Evolutionary conservation across 1,140 invertebrate species (phyloP).

Genomic region (Anadara kagoshimensis): DNA sequence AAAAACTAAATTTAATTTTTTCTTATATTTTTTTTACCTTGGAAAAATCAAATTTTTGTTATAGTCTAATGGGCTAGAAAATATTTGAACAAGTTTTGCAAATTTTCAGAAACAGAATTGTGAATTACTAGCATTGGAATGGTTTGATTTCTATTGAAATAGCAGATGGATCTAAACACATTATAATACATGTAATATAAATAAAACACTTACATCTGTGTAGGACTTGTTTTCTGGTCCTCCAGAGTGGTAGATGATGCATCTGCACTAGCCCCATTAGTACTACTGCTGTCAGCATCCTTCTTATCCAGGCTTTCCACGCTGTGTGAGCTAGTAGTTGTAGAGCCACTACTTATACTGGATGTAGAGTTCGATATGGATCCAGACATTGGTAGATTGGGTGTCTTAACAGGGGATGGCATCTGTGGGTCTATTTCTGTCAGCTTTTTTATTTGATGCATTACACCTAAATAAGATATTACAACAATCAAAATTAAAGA

Average conservation of each 20-base stretch:
- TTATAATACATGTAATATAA: too few species aligned
- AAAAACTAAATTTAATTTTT: too few species aligned
- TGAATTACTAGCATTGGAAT: too few species aligned
- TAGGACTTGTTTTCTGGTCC: slow-evolving; percentile 70
- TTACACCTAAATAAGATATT: slow-evolving; percentile 78
- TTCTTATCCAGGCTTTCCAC: slow-evolving; percentile 41
- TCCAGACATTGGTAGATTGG: slow-evolving; percentile 7
- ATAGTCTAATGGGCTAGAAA: too few species aligned
- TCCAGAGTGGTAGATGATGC: slow-evolving; percentile 46
- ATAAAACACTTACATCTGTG: slow-evolving; percentile 73
- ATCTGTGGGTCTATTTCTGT: slow-evolving; percentile 74
- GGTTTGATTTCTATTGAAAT: too few species aligned
- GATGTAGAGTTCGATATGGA: slow-evolving; percentile 40
- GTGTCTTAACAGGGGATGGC: slow-evolving; percentile 42
- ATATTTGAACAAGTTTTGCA: too few species aligned
- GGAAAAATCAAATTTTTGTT: too few species aligned
- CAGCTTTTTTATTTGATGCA: slow-evolving; percentile 84
- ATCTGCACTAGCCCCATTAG: slow-evolving; percentile 24
- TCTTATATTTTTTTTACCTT: too few species aligned
- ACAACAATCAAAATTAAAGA: background rate
- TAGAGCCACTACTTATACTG: slow-evolving; percentile 51
- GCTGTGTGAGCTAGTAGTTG: slow-evolving; percentile 48
- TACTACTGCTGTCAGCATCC: slow-evolving; percentile 21
- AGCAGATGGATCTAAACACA: too few species aligned
- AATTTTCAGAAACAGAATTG: too few species aligned